Base-by-base conservation (phyloP, 2,888 invertebrate genomes). In the Hanleya hanleyi region DNA sequence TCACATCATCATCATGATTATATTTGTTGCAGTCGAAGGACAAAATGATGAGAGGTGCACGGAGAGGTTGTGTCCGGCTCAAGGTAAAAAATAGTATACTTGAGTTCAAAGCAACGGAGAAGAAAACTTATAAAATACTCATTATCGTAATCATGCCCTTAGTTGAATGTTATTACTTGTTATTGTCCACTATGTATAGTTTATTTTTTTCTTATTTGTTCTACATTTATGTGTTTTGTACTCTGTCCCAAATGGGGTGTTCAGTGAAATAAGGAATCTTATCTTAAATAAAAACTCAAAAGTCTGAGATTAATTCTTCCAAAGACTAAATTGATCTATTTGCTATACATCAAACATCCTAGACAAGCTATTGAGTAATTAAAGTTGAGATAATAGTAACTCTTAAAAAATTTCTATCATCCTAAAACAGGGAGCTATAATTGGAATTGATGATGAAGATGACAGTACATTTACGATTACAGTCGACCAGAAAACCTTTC, bases 401-500 rank as follows among this genome's bases (percentile, higher is more conserved):
- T 66, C 12, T 22, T 7, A 0, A 29, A 29, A 3, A 7, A 38
- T 33, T 69, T 18, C 41, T 0, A 6, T 70, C 12, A 36, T 12
- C 47, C 47, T 41, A n/a, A 15, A 29, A 32, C 81, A 91, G 91
- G 98, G 97, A 66, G 99, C 99, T 0, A 95, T 99, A 57, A 96
- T 99, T 87, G 99, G 99, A 65, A 99, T 99, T 84, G 99, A 99
- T 89, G 98, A 98, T 90, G 98, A 99, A 91, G 99, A 99, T 91
- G 92, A 93, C 83, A 97, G 98, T 88, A 98, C 98, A 5, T 99
- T 99, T 92, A 99, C 99, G 66, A 97, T 99, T 87, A 86, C 89
- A 5, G 98, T 98, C 67, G 99, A 99, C 91, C 97, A 98, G 86
- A 99, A 99, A 92, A 98, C 98, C 18, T 99, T 99, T 92, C 99